phyloP scores from a whole-genome alignment of 1,140 invertebrate genomes.

The Ooceraea biroi region DNA sequence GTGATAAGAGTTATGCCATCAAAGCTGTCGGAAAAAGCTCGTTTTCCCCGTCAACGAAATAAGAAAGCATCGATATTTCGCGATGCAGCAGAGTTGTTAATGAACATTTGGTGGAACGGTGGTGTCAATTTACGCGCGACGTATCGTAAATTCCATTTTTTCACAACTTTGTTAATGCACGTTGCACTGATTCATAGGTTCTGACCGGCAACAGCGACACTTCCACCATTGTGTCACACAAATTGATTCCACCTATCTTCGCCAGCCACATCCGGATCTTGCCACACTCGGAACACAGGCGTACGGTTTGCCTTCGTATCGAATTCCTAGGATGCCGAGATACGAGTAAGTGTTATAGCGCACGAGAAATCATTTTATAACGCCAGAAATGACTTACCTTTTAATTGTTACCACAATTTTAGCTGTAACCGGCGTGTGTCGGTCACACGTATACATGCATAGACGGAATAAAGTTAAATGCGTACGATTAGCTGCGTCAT shows the following conservation, averaged over 20 bases:
- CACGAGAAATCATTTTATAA: neutral
- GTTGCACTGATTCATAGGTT: constrained; percentile 83
- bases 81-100: neutral
- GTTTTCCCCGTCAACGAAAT: constrained; percentile 1
- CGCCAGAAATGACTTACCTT: too few species aligned
- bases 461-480: constrained; percentile 9
- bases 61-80: constrained; percentile 6
- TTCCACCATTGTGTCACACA: constrained; percentile 88
- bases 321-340: constrained; percentile 90
- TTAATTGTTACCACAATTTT: too few species aligned
- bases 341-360: constrained; percentile 85
- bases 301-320: constrained; percentile 91
- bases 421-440: too few species aligned
- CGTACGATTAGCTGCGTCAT: neutral
- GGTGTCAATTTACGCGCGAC: constrained; percentile 8
- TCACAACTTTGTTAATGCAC: constrained; percentile 20
- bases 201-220: constrained; percentile 90
- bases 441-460: too few species aligned
- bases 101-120: too few species aligned
- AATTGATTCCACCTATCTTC: constrained; percentile 89
- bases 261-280: constrained; percentile 89
- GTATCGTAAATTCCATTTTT: constrained; percentile 11
- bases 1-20: neutral
- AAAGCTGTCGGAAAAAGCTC: constrained; percentile 23
- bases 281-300: constrained; percentile 89